A percentile compares a stretch with the other conserved stretches of the same genome.
phyloP scores from a whole-genome alignment of 2,113 vertebrate genomes.

The Xenus cinereus region DNA sequence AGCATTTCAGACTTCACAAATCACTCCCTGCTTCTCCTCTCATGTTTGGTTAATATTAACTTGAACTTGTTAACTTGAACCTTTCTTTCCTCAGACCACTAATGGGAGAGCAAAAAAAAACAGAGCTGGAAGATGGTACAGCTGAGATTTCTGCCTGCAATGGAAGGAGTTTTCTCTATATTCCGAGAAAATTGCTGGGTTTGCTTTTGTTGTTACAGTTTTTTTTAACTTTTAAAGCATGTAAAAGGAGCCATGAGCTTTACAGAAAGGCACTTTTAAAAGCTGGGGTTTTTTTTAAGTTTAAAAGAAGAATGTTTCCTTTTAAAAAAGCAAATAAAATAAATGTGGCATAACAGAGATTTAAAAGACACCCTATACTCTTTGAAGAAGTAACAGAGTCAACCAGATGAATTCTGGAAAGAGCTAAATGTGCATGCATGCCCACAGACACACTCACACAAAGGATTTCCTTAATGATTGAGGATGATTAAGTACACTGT shows the following conservation, averaged over 20 bases:
- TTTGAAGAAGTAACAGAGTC: neutral
- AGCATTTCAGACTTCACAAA: neutral
- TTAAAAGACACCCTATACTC: neutral
- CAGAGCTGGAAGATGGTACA: neutral
- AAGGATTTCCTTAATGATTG: neutral
- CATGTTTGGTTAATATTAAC: neutral
- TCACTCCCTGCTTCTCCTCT: neutral
- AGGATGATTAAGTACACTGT: neutral
- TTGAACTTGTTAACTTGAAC: neutral
- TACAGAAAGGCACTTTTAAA: neutral
- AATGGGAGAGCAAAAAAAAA: neutral
- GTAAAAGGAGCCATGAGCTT: neutral
- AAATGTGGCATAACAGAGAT: neutral
- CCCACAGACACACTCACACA: neutral
- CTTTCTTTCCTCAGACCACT: neutral
- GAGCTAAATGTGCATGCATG: neutral
- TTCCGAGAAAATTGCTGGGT: neutral
- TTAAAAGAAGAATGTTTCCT: neutral
- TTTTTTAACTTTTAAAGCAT: conserved; percentile 5
- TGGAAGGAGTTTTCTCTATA: neutral
- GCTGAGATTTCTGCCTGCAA: neutral
- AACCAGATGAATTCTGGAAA: neutral
- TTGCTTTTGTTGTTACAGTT: neutral
- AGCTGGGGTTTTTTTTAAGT: neutral
- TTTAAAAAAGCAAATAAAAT: neutral